A percentile compares a stretch with the other conserved stretches of the same genome.
phyloP scores from a whole-genome alignment of 1,140 invertebrate genomes.

The Hylaeus volcanicus region DNA sequence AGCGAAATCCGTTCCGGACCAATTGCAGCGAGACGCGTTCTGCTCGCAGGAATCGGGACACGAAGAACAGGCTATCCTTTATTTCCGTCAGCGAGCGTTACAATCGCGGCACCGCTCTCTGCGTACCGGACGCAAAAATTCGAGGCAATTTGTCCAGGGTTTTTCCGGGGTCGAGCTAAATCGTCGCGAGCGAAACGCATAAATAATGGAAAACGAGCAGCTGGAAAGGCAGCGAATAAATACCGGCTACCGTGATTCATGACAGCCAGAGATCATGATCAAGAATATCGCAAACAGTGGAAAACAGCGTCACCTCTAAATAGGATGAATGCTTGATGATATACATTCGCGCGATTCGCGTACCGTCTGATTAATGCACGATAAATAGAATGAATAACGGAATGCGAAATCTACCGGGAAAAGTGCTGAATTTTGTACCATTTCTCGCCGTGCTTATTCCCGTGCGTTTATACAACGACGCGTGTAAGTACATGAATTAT shows the following conservation, averaged over 20 bases:
- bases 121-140: not conserved
- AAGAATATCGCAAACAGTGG: not conserved
- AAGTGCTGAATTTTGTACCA: no score
- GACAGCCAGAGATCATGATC: not conserved
- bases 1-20: not conserved
- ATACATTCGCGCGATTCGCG: not conserved
- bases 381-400: not conserved
- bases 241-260: not conserved
- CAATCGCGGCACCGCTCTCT: not conserved
- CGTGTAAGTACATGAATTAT: no score
- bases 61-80: not conserved
- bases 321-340: not conserved
- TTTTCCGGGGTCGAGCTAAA: not conserved
- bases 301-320: not conserved
- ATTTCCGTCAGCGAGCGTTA: not conserved
- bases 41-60: not conserved
- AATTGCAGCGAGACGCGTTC: not conserved
- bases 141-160: not conserved
- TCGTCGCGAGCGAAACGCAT: not conserved
- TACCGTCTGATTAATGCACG: not conserved
- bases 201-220: constrained; percentile 8
- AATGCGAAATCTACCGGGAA: no score
- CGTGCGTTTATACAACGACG: no score
- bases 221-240: not conserved
- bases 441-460: no score